phyloP scores from a whole-genome alignment of 2,888 invertebrate genomes.

The Tetragonisca angustula region DNA sequence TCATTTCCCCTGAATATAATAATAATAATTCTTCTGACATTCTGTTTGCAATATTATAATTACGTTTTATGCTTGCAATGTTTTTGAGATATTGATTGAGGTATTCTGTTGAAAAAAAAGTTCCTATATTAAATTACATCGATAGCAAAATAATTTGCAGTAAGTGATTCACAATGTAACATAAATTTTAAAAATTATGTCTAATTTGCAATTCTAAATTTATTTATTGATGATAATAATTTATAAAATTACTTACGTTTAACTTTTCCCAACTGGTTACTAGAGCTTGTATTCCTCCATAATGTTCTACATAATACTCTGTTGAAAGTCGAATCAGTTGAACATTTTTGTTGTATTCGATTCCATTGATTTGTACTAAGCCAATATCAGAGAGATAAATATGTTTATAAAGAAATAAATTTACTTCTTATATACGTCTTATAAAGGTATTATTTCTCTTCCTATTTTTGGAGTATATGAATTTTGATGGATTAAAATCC shows the following conservation, averaged over 20 bases:
- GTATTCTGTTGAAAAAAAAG: too few species aligned
- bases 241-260: conserved; percentile 49
- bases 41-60: conserved; percentile 54
- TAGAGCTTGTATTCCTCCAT: conserved; percentile 46
- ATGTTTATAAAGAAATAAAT: background rate
- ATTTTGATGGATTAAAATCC: background rate
- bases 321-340: conserved; percentile 67
- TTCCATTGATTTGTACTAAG: conserved; percentile 66
- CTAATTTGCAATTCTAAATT: too few species aligned
- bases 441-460: background rate
- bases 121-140: too few species aligned
- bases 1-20: conserved; percentile 61
- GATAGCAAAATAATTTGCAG: too few species aligned
- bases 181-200: too few species aligned
- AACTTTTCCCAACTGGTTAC: conserved; percentile 76
- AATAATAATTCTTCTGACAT: conserved; percentile 53
- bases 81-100: conserved; percentile 51
- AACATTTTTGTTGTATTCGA: conserved; percentile 68
- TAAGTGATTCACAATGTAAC: too few species aligned
- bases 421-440: background rate
- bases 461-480: background rate
- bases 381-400: conserved; percentile 66
- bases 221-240: background rate
- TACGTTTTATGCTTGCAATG: conserved; percentile 60
- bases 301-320: conserved; percentile 33